phyloP scores from a whole-genome alignment of 2,113 vertebrate species.

The Dasyornis broadbenti region DNA sequence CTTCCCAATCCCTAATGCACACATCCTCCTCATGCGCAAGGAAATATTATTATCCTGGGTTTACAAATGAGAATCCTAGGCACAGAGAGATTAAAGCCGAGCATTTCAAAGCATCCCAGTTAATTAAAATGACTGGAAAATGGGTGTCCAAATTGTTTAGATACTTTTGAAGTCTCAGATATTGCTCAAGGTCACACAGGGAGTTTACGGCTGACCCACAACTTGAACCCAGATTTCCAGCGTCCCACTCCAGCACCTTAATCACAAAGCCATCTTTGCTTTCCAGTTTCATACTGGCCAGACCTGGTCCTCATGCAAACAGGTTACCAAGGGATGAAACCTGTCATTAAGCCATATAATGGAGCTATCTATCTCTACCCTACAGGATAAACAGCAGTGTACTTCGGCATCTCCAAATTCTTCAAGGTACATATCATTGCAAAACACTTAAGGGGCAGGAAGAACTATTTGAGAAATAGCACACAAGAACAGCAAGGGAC shows the following conservation, averaged over 20 bases:
- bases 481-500: neutral
- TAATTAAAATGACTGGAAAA: conserved; percentile 66
- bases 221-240: conserved; percentile 59
- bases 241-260: conserved; percentile 49
- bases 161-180: conserved; percentile 57
- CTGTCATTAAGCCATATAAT: conserved; percentile 41
- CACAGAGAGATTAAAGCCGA: conserved; percentile 51
- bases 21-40: neutral
- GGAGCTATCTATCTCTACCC: conserved; percentile 29
- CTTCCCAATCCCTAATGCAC: neutral
- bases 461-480: neutral
- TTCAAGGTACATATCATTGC: neutral
- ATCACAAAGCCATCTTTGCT: conserved; percentile 55
- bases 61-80: conserved; percentile 48
- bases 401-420: neutral
- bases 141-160: conserved; percentile 62
- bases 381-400: conserved; percentile 50
- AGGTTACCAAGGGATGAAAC: neutral
- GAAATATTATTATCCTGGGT: conserved; percentile 22
- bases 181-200: conserved; percentile 57
- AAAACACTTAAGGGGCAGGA: neutral
- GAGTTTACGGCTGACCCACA: conserved; percentile 57
- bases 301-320: conserved; percentile 54
- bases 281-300: conserved; percentile 58
- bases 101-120: conserved; percentile 63